Conservation (phyloP, 1,140 invertebrate species). For the Grapholita molesta region DNA sequence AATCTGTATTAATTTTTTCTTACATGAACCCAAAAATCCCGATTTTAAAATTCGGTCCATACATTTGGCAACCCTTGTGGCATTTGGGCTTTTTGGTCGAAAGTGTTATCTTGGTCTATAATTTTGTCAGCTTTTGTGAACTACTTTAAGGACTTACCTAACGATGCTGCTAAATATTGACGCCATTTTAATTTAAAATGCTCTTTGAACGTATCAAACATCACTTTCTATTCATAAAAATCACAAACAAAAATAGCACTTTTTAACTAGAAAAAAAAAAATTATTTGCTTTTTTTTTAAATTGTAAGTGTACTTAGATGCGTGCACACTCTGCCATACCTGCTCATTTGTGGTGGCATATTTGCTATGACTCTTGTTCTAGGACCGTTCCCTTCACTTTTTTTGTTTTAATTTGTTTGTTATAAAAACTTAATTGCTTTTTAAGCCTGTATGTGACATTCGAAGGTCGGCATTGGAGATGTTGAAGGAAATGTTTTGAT, state of each 20-base stretch:
- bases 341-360: constrained; percentile 39
- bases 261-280: too few species aligned
- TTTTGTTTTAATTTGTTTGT: constrained; percentile 29
- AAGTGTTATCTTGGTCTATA: too few species aligned
- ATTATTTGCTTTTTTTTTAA: constrained; percentile 26
- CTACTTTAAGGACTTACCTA: constrained; percentile 47
- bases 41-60: too few species aligned
- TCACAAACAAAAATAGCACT: not conserved
- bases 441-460: not conserved
- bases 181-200: constrained; percentile 66
- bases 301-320: constrained; percentile 29
- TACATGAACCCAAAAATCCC: too few species aligned
- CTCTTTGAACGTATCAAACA: constrained; percentile 48
- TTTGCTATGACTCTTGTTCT: not conserved
- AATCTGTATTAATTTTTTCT: too few species aligned
- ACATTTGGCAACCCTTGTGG: too few species aligned
- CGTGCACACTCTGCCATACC: constrained; percentile 43
- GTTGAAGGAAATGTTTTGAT: not conserved
- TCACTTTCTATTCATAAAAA: constrained; percentile 19
- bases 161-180: constrained; percentile 68
- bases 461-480: not conserved
- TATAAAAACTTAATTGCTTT: constrained; percentile 6
- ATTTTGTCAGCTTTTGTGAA: not conserved
- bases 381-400: constrained; percentile 51
- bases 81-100: too few species aligned